Base-by-base conservation (phyloP, 2,797 vertebrate genomes). In the Avahi laniger region DNA sequence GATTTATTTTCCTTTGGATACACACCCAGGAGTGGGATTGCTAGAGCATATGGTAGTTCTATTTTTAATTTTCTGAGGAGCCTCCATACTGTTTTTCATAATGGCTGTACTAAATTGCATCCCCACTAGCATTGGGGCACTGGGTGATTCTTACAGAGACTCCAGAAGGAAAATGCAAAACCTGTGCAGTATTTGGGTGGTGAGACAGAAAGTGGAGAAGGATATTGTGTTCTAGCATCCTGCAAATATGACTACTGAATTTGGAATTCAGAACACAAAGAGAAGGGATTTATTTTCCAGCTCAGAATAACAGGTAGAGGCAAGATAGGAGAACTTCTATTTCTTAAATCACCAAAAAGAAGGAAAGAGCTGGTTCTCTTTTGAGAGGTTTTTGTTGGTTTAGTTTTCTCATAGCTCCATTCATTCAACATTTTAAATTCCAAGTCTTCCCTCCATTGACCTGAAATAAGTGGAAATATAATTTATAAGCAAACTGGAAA, bases 381-480 rank as follows among this genome's bases (percentile, higher is more conserved):
- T 80, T 33, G 24, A 38, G 73, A 72, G 48, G 1, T 18, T 26
- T 12, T 8, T 28, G 7, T 33, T 59, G 28, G 35, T 59, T 46
- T 61, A 10, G n/a, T 24, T n/a, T 72, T 18, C 35, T 10, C 38
- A 30, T 61, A 33, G 28, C 8, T 17, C 7, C 4, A 46, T 92
- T 63, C 17, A 78, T 79, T 89, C 38, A 46, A 26, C 63, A 65
- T 48, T 80, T 87, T 80, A 41, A 48, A 76, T 93, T 35, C 61
- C 52, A 88, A 67, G 17, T 1, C 35, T 63, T 85, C 26, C 24
- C 57, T 84, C 43, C 9, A 41, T 15, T 81, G 35, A 9, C 65
- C 20, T 70, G 43, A 75, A 79, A 50, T 48, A 59, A 75, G 30
- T 92, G 28, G 52, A 79, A 22, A 48, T 20, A 6, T 24, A 85